Conservation (phyloP, 2,797 vertebrate species). For the Cheirogaleus major region DNA sequence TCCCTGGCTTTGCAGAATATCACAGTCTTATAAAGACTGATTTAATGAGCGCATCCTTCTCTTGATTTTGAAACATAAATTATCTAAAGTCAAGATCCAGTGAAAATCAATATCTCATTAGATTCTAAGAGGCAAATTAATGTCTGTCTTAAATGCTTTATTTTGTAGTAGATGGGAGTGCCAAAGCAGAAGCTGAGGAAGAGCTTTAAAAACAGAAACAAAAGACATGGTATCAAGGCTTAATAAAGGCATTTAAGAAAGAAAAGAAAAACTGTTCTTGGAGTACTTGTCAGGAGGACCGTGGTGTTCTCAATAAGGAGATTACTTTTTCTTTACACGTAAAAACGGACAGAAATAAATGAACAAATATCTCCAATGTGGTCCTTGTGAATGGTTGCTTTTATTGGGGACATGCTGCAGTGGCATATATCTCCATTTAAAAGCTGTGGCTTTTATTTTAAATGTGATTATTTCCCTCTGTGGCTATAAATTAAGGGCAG, state of each 20-base stretch:
- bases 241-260: background rate
- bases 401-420: background rate
- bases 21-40: background rate
- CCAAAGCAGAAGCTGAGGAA: background rate
- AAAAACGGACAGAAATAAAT: background rate
- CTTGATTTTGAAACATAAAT: slow-evolving; percentile 16
- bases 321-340: background rate
- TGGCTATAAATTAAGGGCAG: slow-evolving; percentile 32
- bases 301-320: background rate
- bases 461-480: slow-evolving; percentile 49
- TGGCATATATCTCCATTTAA: slow-evolving; percentile 16
- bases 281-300: background rate
- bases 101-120: slow-evolving; percentile 56
- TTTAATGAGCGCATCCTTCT: background rate
- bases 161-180: background rate
- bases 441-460: slow-evolving; percentile 50
- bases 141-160: background rate
- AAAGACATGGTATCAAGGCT: background rate
- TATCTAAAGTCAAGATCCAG: background rate
- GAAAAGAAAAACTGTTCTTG: background rate
- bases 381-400: background rate
- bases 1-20: background rate
- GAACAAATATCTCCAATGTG: background rate
- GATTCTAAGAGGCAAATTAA: slow-evolving; percentile 3
- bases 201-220: background rate